These are phyloP conservation scores for Himalopsyche kuldschensis DNA, from an alignment of 2,888 invertebrate genomes.

Conservation along the genomic window DNA sequence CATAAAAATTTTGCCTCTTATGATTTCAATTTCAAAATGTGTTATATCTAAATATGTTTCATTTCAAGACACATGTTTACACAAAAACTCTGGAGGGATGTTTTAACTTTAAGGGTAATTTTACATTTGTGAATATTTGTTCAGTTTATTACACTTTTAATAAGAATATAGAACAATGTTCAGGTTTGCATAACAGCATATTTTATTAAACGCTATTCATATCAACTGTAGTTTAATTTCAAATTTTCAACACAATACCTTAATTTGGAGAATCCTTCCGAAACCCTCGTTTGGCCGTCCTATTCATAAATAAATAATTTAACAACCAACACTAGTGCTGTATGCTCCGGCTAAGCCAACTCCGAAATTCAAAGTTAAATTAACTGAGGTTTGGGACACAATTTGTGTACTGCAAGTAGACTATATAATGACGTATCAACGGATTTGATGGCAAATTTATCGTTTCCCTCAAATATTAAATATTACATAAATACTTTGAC, in stretches of 20 bases:
- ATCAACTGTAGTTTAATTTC: not conserved
- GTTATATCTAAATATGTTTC: too few species aligned
- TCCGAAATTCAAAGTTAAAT: constrained; percentile 23
- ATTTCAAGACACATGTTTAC: too few species aligned
- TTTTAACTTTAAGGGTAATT: too few species aligned
- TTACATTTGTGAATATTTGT: too few species aligned
- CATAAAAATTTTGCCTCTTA: too few species aligned
- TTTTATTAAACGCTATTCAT: not conserved
- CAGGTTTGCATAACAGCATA: not conserved
- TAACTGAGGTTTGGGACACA: constrained; percentile 17
- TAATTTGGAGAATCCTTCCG: not conserved
- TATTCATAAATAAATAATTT: constrained; percentile 27
- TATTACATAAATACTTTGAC: too few species aligned
- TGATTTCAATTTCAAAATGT: too few species aligned
- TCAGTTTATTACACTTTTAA: not conserved
- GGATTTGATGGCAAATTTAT: not conserved
- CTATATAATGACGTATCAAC: not conserved
- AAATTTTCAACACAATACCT: not conserved
- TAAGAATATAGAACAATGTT: not conserved
- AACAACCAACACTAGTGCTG: not conserved
- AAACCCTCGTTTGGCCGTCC: constrained; percentile 6
- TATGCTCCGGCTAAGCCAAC: not conserved
- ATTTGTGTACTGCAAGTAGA: not conserved
- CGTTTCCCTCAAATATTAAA: not conserved
- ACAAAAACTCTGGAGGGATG: too few species aligned